Conservation (phyloP, 2,888 invertebrate genomes). For the Philhelius pedissequus region DNA sequence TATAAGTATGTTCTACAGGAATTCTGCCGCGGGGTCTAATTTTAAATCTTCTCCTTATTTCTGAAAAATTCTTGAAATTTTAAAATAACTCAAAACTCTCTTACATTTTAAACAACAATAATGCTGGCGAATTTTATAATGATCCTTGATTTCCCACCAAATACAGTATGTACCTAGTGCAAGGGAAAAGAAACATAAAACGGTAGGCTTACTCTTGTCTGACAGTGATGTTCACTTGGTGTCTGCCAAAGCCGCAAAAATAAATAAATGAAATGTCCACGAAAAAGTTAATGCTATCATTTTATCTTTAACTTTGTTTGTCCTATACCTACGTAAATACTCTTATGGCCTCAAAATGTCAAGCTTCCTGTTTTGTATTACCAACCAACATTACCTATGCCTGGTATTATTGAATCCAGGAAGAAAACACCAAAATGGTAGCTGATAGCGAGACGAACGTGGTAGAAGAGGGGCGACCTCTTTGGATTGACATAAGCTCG, state of each 20-base stretch:
- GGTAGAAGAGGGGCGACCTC: constrained; percentile 1
- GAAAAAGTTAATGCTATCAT: constrained; percentile 39
- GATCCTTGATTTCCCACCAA: neutral
- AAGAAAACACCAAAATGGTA: constrained; percentile 6
- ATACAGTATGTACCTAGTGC: neutral
- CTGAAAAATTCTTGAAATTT: too few relatives aligned
- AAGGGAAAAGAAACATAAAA: neutral
- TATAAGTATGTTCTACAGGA: too few relatives aligned
- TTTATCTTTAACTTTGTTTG: constrained; percentile 38
- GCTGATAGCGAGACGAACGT: neutral
- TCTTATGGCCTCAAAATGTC: constrained; percentile 9
- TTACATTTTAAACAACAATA: too few relatives aligned
- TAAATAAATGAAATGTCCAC: constrained; percentile 33
- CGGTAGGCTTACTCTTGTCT: constrained; percentile 35
- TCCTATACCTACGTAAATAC: neutral
- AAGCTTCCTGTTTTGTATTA: constrained; percentile 48
- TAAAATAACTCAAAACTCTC: too few relatives aligned
- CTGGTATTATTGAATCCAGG: constrained; percentile 13
- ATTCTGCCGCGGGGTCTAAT: too few relatives aligned
- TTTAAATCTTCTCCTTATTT: too few relatives aligned
- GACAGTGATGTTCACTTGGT: constrained; percentile 55
- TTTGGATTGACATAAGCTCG: constrained; percentile 39
- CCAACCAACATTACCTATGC: constrained; percentile 15
- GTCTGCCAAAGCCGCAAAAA: constrained; percentile 40
- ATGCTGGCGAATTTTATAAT: neutral